These are phyloP conservation scores for Morone saxatilis DNA, from an alignment of 2,113 vertebrate species.

Conservation along the genomic window DNA sequence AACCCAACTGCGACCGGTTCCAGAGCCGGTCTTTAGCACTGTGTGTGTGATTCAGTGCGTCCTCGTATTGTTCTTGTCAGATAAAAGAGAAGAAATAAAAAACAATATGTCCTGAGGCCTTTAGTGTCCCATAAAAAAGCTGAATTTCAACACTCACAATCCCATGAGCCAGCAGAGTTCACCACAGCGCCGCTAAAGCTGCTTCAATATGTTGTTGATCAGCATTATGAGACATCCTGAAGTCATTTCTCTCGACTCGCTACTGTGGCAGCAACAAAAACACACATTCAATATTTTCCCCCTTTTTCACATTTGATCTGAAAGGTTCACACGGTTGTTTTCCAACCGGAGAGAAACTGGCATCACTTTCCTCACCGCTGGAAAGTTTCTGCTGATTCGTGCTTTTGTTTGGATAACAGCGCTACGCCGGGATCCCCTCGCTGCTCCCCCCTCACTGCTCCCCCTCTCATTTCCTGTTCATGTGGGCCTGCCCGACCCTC, in stretches of 20 bases:
- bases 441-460: slow-evolving; percentile 18
- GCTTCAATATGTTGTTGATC: slow-evolving; percentile 33
- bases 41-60: not conserved
- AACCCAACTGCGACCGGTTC: too few relatives aligned
- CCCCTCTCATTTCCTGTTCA: slow-evolving; percentile 67
- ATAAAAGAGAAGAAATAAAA: not conserved
- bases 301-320: not conserved
- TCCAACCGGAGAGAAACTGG: not conserved
- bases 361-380: slow-evolving; percentile 4
- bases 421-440: slow-evolving; percentile 19
- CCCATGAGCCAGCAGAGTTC: slow-evolving; percentile 20
- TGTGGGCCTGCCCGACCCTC: slow-evolving; percentile 39
- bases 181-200: slow-evolving; percentile 20
- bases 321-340: not conserved
- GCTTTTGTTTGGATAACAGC: slow-evolving; percentile 57
- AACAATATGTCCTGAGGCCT: slow-evolving; percentile 3
- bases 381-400: slow-evolving; percentile 54
- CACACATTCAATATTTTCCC: slow-evolving; percentile 2
- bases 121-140: slow-evolving; percentile 16
- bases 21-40: not conserved
- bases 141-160: not conserved
- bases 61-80: not conserved
- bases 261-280: slow-evolving; percentile 32
- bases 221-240: slow-evolving; percentile 52
- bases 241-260: slow-evolving; percentile 32